phyloP scores from a whole-genome alignment of 2,113 vertebrate genomes.

The human (Homo sapiens) region GRCh38 chr9:8808501-8809000 shows the following conservation, averaged over 20 bases:
- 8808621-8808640: neutral
- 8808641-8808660: slow-evolving; percentile 34
- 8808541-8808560: neutral
- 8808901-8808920: neutral
- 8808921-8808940: neutral
- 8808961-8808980: neutral
- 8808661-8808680: neutral
- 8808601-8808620: neutral
- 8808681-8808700: slow-evolving; percentile 22
- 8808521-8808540: neutral
- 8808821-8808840: neutral
- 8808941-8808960: neutral
- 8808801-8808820: neutral
- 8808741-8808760: neutral
- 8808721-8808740: slow-evolving; percentile 9
- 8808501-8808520: neutral
- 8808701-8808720: neutral
- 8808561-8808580: neutral
- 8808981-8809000: neutral
- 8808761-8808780: slow-evolving; percentile 13
- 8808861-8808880: neutral
- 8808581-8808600: neutral
- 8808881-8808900: neutral
- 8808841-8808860: neutral
- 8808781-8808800: neutral